Evolutionary conservation across 1,140 invertebrate genomes (phyloP), one percentile per base, ranked within the genome.

Genomic region (Cyclina sinensis): DNA sequence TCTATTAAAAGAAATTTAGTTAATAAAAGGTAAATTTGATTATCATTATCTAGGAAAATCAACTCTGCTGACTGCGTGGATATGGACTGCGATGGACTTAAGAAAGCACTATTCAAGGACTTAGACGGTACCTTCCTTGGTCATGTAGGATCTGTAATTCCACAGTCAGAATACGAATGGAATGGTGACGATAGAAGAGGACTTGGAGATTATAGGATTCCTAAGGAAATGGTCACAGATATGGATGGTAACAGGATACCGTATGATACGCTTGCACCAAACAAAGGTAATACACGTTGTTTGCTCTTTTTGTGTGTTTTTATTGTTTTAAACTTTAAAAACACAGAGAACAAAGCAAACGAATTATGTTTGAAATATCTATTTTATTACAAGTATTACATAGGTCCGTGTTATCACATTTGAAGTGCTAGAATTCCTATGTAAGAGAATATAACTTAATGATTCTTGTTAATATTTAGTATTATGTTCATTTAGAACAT

Each of bases 1-100:
- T n/a, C n/a, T n/a, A n/a, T n/a, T n/a, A n/a, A n/a, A n/a, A n/a
- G n/a, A n/a, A n/a, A n/a, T n/a, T n/a, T n/a, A n/a, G n/a, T n/a
- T n/a, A n/a, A n/a, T n/a, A n/a, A n/a, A n/a, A n/a, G n/a, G n/a
- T n/a, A n/a, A n/a, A n/a, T n/a, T n/a, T n/a, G n/a, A n/a, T 74
- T 12, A 39, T 11, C 78, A 84, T 87, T 51, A n/a, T n/a, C n/a
- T 89, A 95, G 94, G 0, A 91, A 91, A 73, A 92, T 94, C 37
- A 95, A 95, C 73, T 89, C 93, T 14, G 82, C 93, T 14, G 94
- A 94, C 59, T 95, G 94, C 88, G 94, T 95, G 2, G 95, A 95
- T 83, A 95, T 95, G 95, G 94, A 94, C 62, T 95, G 95, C 91
- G 95, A 95, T 88, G 95, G 76, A 1, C 62, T 91, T 51, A 94